Evolutionary conservation across 2,797 vertebrate genomes (phyloP).

Genomic region (Pseudotriccus pelzelni): DNA sequence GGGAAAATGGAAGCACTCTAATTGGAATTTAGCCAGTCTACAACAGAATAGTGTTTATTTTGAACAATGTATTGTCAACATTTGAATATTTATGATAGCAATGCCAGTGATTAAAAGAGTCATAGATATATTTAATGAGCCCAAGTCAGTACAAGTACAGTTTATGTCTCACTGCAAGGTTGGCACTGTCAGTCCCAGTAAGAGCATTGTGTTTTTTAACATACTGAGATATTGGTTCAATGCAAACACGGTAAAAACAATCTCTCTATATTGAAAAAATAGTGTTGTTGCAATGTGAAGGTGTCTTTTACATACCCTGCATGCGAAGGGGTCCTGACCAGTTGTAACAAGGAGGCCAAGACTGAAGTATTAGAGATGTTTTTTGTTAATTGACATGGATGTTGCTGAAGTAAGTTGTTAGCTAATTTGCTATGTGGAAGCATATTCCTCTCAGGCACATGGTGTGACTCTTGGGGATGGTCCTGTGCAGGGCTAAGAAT

Average conservation of each 20-base stretch:
- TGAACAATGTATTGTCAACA: background rate
- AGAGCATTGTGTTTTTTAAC: background rate
- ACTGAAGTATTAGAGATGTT: background rate
- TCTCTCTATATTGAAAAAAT: background rate
- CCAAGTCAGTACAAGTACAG: background rate
- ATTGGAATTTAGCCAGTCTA: background rate
- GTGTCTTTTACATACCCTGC: background rate
- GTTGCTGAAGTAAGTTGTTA: background rate
- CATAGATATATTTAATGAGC: background rate
- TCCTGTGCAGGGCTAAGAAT: background rate
- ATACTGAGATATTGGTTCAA: background rate
- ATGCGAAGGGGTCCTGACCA: background rate
- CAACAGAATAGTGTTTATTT: background rate
- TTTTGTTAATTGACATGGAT: background rate
- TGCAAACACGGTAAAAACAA: background rate
- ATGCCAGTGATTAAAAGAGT: slow-evolving; percentile 4
- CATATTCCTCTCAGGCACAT: background rate
- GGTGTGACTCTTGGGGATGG: background rate
- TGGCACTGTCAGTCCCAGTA: background rate
- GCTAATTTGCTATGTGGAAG: background rate
- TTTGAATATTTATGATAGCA: slow-evolving; percentile 2
- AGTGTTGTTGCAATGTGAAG: background rate
- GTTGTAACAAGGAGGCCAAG: background rate
- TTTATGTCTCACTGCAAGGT: background rate
- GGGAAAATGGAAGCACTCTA: background rate